These are phyloP conservation scores for Tricholauxania praeusta DNA, from an alignment of 2,888 invertebrate species.

Conservation along the genomic window DNA sequence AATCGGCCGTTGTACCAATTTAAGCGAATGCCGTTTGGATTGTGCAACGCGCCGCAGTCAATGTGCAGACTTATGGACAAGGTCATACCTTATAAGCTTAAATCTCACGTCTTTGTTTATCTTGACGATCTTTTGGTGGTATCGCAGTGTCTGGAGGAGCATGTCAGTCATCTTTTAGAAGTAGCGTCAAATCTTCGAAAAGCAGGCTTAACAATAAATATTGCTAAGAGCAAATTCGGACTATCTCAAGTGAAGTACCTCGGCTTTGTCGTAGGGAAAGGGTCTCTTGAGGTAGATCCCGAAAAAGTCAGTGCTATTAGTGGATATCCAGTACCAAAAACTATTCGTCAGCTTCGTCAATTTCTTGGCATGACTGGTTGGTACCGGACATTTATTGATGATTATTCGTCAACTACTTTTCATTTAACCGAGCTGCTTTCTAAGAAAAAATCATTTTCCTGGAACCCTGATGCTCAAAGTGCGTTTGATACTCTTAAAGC, in stretches of 20 bases:
- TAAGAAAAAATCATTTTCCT: not conserved
- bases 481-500: not conserved
- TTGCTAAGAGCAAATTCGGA: not conserved
- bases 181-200: no score
- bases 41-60: constrained; percentile 8
- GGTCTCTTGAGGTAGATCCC: constrained; percentile 16
- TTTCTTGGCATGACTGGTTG: constrained; percentile 25
- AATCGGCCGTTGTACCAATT: constrained; percentile 24
- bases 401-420: constrained; percentile 13
- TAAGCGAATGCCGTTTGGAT: constrained; percentile 12
- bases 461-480: not conserved
- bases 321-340: constrained; percentile 28
- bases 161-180: not conserved
- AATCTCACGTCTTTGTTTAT: not conserved
- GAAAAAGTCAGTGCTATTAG: constrained; percentile 19
- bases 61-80: not conserved
- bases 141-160: not conserved
- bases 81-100: not conserved
- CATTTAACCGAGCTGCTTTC: constrained; percentile 1
- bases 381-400: constrained; percentile 16
- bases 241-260: constrained; percentile 10
- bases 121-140: constrained; percentile 3
- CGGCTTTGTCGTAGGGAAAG: constrained; percentile 23
- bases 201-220: no score
- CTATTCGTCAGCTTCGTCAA: constrained; percentile 17